Base-by-base conservation (phyloP, 2,888 invertebrate species). In the Oligia latruncula region DNA sequence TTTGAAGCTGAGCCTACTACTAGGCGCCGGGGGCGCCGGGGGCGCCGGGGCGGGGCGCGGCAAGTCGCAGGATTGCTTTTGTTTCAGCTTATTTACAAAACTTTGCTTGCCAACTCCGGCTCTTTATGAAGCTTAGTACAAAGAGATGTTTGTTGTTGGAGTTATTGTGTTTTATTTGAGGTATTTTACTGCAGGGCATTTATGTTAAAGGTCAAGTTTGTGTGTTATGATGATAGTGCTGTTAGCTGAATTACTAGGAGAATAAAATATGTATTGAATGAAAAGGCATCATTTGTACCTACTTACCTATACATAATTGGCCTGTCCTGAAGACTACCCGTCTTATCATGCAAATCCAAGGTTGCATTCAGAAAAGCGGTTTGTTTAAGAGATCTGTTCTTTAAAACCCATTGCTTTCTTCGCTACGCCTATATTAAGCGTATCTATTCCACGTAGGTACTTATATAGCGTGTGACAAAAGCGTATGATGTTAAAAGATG, bases 11-110 rank as follows among this genome's bases (percentile, higher is more conserved):
- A 60, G 62, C 60, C 73, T 71, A 67, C 46, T 65, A 35, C 67
- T 29, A 29, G 17, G 55, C 68, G 65, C 70, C 52, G 43, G 76
- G 67, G 71, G 43, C 64, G 20, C 11, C 35, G 40, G 9, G 17
- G 17, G 60, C 35, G 29, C 60, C 0, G 40, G 17, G n/a, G 4
- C 43, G 11, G 20, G 29, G 72, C 11, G 43, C 29, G 72, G 49
- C 64, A 1, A 17, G 23, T 40, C 52, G 64, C 64, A 52, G 40
- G 65, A 35, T 55, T 46, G 71, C 83, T 86, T 86, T 86, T 86
- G 85, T 86, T 77, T 86, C 75, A 76, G 76, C 81, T 82, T 86
- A 86, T 86, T 86, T 87, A 86, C 87, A 78, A 84, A 81, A 86
- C 74, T 85, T 85, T 52, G 67, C 85, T 79, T 66, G 58, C 76